Evolutionary conservation across 1,140 invertebrate species (phyloP).

Genomic region (Scaptodrosophila lebanonensis): DNA sequence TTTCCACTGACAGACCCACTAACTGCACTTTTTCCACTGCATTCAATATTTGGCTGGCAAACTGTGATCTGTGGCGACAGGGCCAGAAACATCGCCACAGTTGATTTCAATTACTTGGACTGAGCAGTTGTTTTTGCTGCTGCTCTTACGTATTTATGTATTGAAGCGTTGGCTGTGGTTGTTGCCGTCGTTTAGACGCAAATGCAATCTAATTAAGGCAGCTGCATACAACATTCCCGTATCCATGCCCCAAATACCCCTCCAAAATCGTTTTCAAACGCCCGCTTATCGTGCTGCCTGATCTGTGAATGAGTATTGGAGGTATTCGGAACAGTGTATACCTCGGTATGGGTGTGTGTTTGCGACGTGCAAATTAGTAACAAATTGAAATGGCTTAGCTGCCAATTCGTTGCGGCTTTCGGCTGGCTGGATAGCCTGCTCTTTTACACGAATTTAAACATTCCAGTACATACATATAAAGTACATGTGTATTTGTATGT

Average conservation of each 20-base stretch:
- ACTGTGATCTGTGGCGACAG: too few relatives aligned
- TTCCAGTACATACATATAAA: too few relatives aligned
- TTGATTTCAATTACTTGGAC: constrained; percentile 30
- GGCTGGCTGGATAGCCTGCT: too few relatives aligned
- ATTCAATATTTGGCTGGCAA: constrained; percentile 9
- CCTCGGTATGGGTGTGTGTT: constrained; percentile 23
- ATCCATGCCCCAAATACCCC: constrained; percentile 10
- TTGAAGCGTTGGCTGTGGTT: constrained; percentile 44
- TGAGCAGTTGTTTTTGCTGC: constrained; percentile 10
- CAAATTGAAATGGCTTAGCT: constrained; percentile 49
- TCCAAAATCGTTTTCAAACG: constrained; percentile 26
- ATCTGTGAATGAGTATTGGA: neutral
- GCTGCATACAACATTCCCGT: constrained; percentile 4
- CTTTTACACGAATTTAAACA: too few relatives aligned
- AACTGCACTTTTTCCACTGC: constrained; percentile 3
- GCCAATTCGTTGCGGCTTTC: constrained; percentile 28
- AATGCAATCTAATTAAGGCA: constrained; percentile 58
- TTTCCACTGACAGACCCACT: neutral
- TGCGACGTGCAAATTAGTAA: constrained; percentile 45
- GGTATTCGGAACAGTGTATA: too few relatives aligned
- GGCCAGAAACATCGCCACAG: constrained; percentile 27
- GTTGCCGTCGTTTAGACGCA: constrained; percentile 24
- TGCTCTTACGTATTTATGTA: constrained; percentile 2
- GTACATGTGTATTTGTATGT: too few relatives aligned
- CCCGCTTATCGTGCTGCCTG: constrained; percentile 22